These are phyloP conservation scores for Nothoprocta pentlandii DNA, from an alignment of 2,113 vertebrate genomes.

Conservation along the genomic window DNA sequence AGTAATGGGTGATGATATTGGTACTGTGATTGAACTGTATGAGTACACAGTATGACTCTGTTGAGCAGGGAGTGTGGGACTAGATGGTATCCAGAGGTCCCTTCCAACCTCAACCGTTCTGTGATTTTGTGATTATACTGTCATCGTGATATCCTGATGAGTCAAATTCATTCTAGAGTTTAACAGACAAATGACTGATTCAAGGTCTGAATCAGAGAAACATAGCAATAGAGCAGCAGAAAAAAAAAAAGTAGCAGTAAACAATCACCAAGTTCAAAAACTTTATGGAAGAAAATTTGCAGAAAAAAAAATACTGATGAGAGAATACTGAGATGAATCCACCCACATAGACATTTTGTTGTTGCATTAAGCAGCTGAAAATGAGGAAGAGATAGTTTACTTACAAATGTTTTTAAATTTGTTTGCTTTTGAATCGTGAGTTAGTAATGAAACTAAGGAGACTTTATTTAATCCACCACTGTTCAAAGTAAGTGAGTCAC, in stretches of 20 bases:
- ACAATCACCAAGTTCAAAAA: neutral
- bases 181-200: neutral
- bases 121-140: neutral
- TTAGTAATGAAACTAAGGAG: neutral
- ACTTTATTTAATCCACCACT: neutral
- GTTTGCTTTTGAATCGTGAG: neutral
- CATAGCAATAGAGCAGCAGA: neutral
- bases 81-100: too few species aligned
- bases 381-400: neutral
- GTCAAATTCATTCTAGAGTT: neutral
- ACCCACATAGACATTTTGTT: neutral
- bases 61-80: too few species aligned
- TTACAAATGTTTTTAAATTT: neutral
- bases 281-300: neutral
- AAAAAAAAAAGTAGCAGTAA: neutral
- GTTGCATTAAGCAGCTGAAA: neutral
- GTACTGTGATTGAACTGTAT: too few species aligned
- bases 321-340: neutral
- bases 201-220: neutral
- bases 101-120: too few species aligned
- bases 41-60: too few species aligned
- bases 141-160: neutral
- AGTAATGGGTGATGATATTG: too few species aligned
- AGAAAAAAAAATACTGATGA: neutral
- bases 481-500: neutral